These are phyloP conservation scores for Xenopus petersii DNA, from an alignment of 2,797 vertebrate genomes.

Conservation along the genomic window DNA sequence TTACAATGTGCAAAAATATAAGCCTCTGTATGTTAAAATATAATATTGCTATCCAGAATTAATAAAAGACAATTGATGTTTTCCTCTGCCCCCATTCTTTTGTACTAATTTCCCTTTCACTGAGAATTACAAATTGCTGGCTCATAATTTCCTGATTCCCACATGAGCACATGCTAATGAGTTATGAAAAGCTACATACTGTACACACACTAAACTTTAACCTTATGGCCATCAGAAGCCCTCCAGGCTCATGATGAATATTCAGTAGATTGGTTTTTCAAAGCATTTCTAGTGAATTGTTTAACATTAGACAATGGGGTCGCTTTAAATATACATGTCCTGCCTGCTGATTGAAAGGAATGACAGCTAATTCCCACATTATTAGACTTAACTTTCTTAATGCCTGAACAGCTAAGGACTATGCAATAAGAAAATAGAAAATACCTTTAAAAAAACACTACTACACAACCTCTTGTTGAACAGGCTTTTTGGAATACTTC, in stretches of 20 bases:
- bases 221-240: constrained; percentile 28
- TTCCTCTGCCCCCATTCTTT: background rate
- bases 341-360: constrained; percentile 24
- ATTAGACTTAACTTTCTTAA: constrained; percentile 15
- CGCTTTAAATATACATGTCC: constrained; percentile 40
- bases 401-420: constrained; percentile 1
- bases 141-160: constrained; percentile 7
- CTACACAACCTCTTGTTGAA: background rate
- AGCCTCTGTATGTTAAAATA: too few relatives aligned
- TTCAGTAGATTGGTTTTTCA: constrained; percentile 34
- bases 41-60: too few relatives aligned
- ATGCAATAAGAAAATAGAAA: background rate
- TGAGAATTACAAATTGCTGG: background rate
- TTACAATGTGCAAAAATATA: too few relatives aligned
- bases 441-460: background rate
- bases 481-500: background rate
- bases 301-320: constrained; percentile 45
- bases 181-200: constrained; percentile 12
- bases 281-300: constrained; percentile 39
- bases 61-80: too few relatives aligned
- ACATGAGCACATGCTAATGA: constrained; percentile 19
- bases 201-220: constrained; percentile 27
- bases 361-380: constrained; percentile 29
- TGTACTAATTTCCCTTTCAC: background rate
- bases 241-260: constrained; percentile 28